These are phyloP conservation scores for Oncorhynchus gorbuscha DNA, from an alignment of 2,113 vertebrate genomes.

Conservation along the genomic window DNA sequence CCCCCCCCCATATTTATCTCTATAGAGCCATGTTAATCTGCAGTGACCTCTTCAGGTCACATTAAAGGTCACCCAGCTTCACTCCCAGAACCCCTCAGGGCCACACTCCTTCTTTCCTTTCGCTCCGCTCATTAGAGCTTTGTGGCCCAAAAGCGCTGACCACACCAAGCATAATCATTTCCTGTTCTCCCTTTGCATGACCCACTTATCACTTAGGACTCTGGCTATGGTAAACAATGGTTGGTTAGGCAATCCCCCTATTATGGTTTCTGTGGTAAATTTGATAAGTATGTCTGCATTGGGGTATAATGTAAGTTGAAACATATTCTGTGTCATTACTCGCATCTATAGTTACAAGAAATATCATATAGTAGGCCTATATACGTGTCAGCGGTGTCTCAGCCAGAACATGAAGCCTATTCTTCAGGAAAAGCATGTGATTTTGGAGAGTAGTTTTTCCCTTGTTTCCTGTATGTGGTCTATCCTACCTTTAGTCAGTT, in stretches of 20 bases:
- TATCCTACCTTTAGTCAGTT: too few relatives aligned
- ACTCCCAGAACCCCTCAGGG: conserved; percentile 58
- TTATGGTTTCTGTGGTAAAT: neutral
- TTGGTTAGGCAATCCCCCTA: neutral
- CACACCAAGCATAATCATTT: neutral
- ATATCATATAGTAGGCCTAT: neutral
- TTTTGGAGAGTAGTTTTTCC: too few relatives aligned
- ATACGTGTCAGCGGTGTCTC: too few relatives aligned
- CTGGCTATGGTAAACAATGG: neutral
- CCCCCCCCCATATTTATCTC: conserved; percentile 14
- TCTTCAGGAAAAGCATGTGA: too few relatives aligned
- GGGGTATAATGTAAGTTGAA: too few relatives aligned
- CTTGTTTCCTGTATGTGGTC: too few relatives aligned
- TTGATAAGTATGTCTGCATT: too few relatives aligned
- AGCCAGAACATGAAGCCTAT: too few relatives aligned
- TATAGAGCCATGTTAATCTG: conserved; percentile 61
- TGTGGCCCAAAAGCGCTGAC: conserved; percentile 24
- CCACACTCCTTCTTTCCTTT: conserved; percentile 39
- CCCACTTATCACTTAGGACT: neutral
- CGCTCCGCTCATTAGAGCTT: conserved; percentile 28
- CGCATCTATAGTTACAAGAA: neutral
- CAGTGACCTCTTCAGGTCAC: conserved; percentile 76
- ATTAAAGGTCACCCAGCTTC: conserved; percentile 72
- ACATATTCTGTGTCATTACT: too few relatives aligned
- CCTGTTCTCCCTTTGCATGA: conserved; percentile 31